Conservation (phyloP, 2,888 invertebrate genomes). For the Plagodis pulveraria region DNA sequence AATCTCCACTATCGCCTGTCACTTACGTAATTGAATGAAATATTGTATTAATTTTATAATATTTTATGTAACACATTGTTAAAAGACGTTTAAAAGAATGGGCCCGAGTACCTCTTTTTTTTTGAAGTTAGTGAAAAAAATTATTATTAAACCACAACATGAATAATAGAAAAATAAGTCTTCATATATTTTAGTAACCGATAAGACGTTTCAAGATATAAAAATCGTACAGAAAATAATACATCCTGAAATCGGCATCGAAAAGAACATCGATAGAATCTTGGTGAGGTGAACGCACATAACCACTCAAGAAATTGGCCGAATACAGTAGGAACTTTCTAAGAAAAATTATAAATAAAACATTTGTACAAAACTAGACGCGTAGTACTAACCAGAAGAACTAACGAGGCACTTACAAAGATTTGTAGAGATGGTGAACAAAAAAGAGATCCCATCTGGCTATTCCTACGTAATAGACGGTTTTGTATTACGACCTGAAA, state of each 20-base stretch:
- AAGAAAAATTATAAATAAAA: constrained; percentile 61
- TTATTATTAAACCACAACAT: background rate
- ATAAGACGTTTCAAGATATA: constrained; percentile 2
- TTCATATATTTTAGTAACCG: background rate
- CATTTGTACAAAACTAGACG: constrained; percentile 60
- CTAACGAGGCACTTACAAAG: constrained; percentile 75
- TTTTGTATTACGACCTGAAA: constrained; percentile 50
- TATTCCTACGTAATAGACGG: constrained; percentile 52
- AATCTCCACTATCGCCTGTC: no score
- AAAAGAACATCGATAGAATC: constrained; percentile 16
- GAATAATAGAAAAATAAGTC: background rate
- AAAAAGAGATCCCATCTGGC: constrained; percentile 64
- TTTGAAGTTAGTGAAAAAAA: no score
- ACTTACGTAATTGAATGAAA: no score
- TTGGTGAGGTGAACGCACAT: constrained; percentile 13
- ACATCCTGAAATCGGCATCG: background rate
- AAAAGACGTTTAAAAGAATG: no score
- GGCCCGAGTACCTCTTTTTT: no score
- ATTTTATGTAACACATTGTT: no score
- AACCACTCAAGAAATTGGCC: constrained; percentile 37
- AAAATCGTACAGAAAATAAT: constrained; percentile 13
- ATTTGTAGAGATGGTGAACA: constrained; percentile 71
- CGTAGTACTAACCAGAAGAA: constrained; percentile 69
- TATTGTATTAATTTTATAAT: no score
- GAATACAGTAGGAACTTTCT: constrained; percentile 46